These are phyloP conservation scores for Poeciliopsis infans DNA, from an alignment of 2,797 vertebrate genomes.

Conservation along the genomic window DNA sequence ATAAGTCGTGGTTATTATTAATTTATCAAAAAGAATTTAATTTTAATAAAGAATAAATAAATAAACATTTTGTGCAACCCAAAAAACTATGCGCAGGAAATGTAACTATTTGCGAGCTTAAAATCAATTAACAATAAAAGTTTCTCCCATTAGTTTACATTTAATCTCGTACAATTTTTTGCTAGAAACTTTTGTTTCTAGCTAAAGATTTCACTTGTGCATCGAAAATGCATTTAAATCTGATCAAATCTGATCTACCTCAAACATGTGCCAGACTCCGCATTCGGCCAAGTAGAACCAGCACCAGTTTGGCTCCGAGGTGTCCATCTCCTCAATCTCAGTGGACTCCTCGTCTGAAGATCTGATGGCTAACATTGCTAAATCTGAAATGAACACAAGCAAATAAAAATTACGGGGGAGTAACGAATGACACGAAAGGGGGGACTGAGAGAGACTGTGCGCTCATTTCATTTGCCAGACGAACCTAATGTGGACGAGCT, in stretches of 20 bases:
- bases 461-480: constrained; percentile 6
- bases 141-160: not conserved
- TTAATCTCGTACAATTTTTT: not conserved
- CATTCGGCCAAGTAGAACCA: constrained; percentile 98
- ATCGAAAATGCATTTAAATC: not conserved
- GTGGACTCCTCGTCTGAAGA: constrained; percentile 77
- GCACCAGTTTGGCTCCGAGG: constrained; percentile 92
- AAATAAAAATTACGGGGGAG: constrained; percentile 18
- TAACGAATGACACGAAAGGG: not conserved
- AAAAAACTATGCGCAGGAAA: not conserved
- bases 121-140: not conserved
- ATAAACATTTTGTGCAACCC: not conserved
- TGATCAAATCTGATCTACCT: constrained; percentile 79
- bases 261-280: constrained; percentile 98
- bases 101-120: not conserved
- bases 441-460: no score
- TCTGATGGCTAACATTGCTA: constrained; percentile 76
- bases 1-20: not conserved
- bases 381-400: constrained; percentile 54
- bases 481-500: constrained; percentile 18
- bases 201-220: not conserved
- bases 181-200: not conserved
- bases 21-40: no score
- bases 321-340: constrained; percentile 93
- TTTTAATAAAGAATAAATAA: no score